Percentiles rank a stretch among this genome's conserved stretches.
Evolutionary conservation across 2,113 vertebrate genomes (phyloP).

Genomic region (Mungos mungo): DNA sequence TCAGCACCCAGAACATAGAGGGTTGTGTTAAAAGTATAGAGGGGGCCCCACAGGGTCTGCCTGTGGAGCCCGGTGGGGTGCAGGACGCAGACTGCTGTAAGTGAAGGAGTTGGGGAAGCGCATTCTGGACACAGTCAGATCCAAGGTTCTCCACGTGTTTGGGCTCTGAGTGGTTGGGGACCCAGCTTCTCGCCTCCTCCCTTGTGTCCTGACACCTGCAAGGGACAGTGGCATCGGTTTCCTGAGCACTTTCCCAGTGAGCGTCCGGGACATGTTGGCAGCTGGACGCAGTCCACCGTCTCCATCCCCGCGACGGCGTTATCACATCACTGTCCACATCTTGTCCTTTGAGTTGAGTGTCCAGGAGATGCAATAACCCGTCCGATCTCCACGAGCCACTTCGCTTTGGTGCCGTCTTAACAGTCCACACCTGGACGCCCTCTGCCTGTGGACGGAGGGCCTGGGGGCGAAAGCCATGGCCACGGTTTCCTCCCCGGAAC

Average conservation of each 20-base stretch:
- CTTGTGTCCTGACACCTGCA: neutral
- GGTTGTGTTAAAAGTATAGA: neutral
- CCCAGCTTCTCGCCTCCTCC: neutral
- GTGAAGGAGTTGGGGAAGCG: neutral
- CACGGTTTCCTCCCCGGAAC: neutral
- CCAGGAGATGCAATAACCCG: neutral
- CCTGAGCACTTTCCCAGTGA: fast-evolving
- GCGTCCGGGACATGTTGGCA: neutral
- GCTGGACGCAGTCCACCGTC: neutral
- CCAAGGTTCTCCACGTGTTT: fast-evolving
- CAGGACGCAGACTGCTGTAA: neutral
- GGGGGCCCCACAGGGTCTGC: fast-evolving
- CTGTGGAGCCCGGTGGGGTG: too few species aligned
- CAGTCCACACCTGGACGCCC: fast-evolving
- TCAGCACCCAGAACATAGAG: neutral
- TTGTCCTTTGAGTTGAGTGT: neutral
- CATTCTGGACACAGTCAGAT: neutral
- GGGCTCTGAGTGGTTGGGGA: neutral
- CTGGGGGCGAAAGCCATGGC: neutral
- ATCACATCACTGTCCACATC: fast-evolving
- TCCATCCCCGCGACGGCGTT: neutral
- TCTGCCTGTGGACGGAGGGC: fast-evolving
- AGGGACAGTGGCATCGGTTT: neutral
- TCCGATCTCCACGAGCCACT: neutral
- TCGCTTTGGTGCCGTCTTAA: neutral